phyloP scores from a whole-genome alignment of 2,113 vertebrate species.

The Microtus richardsoni region DNA sequence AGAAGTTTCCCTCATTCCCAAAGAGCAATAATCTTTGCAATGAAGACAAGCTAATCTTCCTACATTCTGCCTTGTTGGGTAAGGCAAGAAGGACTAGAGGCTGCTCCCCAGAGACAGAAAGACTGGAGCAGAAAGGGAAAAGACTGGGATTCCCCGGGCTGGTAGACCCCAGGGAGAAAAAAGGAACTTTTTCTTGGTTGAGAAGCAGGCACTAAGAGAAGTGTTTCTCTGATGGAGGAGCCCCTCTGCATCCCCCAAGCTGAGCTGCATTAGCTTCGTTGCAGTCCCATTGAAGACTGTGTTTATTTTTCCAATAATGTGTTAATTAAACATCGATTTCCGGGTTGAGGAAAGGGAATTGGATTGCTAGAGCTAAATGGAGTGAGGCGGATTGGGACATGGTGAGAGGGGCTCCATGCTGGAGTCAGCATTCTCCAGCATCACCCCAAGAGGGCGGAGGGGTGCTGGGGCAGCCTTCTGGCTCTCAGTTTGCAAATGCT shows the following conservation, averaged over 20 bases:
- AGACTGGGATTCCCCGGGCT: background rate
- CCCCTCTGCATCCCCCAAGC: conserved; percentile 72
- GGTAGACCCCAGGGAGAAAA: background rate
- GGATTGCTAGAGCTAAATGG: conserved; percentile 86
- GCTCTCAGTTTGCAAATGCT: conserved; percentile 8
- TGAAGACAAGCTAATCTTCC: background rate
- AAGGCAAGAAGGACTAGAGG: background rate
- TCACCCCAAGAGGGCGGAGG: conserved; percentile 58
- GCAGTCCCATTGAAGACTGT: conserved; percentile 81
- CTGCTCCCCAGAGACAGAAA: background rate
- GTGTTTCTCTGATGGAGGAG: conserved; percentile 24
- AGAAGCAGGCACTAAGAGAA: conserved; percentile 31
- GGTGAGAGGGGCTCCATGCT: conserved; percentile 77
- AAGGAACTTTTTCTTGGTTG: conserved; percentile 29
- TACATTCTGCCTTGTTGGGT: background rate
- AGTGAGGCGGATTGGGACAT: conserved; percentile 81
- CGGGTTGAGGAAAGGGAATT: conserved; percentile 84
- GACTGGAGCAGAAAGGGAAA: background rate
- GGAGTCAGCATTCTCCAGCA: conserved; percentile 79
- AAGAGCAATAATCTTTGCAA: background rate
- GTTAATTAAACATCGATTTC: conserved; percentile 91
- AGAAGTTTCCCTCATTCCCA: background rate
- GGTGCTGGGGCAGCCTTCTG: conserved; percentile 13
- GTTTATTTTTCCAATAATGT: conserved; percentile 86
- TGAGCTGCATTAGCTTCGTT: conserved; percentile 81